phyloP scores from a whole-genome alignment of 2,113 vertebrate species.

The Cromileptes altivelis region DNA sequence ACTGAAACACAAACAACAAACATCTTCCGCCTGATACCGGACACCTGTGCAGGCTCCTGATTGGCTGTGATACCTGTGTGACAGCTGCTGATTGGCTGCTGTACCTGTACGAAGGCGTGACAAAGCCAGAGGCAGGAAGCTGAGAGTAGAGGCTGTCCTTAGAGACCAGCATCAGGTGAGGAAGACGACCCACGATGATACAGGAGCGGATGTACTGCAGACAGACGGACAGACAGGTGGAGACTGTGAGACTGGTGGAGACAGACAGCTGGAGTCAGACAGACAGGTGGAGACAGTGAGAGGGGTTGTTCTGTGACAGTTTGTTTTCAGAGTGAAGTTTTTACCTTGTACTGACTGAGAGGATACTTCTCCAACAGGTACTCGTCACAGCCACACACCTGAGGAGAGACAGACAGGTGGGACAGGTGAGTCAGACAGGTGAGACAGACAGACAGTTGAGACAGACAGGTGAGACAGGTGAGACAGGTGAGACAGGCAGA shows the following conservation, averaged over 20 bases:
- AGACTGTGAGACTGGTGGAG: background rate
- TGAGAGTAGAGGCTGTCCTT: constrained; percentile 88
- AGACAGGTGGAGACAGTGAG: background rate
- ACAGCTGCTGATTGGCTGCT: background rate
- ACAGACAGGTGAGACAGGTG: background rate
- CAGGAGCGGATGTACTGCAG: constrained; percentile 85
- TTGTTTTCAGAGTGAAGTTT: no score
- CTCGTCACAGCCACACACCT: constrained; percentile 89
- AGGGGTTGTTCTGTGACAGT: background rate
- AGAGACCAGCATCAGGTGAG: constrained; percentile 88
- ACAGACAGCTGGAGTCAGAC: no score
- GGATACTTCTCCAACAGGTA: constrained; percentile 87
- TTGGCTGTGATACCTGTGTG: background rate
- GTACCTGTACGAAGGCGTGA: constrained; percentile 86
- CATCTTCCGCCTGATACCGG: background rate
- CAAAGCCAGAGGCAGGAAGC: constrained; percentile 84
- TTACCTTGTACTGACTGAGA: constrained; percentile 88
- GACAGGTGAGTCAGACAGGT: background rate
- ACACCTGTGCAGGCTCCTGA: constrained; percentile 1
- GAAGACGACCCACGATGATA: constrained; percentile 84
- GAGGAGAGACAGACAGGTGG: constrained; percentile 18
- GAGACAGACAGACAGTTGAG: background rate
- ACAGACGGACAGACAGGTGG: background rate
- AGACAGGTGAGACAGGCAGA: background rate
- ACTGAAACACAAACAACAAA: constrained; percentile 58